phyloP scores from a whole-genome alignment of 2,797 vertebrate species.

The Peromyscus aztecus region DNA sequence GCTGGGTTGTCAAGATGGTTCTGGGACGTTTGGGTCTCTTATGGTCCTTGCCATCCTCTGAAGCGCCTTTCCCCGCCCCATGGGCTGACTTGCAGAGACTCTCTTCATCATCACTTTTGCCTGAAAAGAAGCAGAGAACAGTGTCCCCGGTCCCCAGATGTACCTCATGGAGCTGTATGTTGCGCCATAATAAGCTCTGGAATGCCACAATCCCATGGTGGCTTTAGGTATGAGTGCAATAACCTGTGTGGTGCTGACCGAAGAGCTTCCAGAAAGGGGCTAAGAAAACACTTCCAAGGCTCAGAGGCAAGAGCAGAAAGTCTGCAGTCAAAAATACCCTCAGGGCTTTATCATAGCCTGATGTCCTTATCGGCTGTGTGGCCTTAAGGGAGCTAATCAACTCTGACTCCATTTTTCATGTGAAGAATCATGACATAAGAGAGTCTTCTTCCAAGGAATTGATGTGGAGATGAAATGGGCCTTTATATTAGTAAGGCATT shows the following conservation, averaged over 20 bases:
- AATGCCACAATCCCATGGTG: not conserved
- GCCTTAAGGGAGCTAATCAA: not conserved
- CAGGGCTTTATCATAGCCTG: not conserved
- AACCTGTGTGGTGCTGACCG: fast-evolving
- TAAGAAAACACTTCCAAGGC: not conserved
- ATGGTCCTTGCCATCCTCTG: conserved; percentile 91
- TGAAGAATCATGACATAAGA: not conserved
- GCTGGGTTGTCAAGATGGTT: conserved; percentile 97
- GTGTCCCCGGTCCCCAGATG: not conserved
- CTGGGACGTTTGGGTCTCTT: conserved; percentile 97
- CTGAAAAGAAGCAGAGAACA: conserved; percentile 84
- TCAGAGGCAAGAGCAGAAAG: not conserved
- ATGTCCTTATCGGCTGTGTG: not conserved
- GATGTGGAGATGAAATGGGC: not conserved
- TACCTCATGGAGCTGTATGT: not conserved
- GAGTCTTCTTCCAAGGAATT: not conserved
- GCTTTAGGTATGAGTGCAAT: fast-evolving
- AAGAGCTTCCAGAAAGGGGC: not conserved
- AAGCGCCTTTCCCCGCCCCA: conserved; percentile 83
- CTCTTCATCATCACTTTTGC: conserved; percentile 95
- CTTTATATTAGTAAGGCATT: not conserved
- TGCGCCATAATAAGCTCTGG: not conserved
- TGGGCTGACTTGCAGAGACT: conserved; percentile 89
- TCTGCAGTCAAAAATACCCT: not conserved
- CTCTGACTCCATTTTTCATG: not conserved